Base-by-base conservation (phyloP, 37 sponge, comb jelly and placozoan genomes). In the Haliclona indistincta region DNA sequence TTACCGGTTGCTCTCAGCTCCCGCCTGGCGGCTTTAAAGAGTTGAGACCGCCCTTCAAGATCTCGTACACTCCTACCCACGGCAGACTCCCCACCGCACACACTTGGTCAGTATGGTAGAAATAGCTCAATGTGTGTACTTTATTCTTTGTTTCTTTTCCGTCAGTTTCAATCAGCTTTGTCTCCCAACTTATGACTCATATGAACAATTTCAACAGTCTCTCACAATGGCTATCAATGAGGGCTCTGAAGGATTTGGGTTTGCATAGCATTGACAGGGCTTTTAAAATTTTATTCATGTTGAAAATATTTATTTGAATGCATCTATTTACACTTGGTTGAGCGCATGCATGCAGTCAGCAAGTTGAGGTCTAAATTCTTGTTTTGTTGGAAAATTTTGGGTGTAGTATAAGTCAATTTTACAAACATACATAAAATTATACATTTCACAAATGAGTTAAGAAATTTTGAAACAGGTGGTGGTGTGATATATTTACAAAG, bases 121-220 rank as follows among this genome's bases (percentile, higher is more conserved):
- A n/a, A 64, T 35, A 23, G 63, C 40, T 55, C 17, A 22, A 64
- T 64, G 65, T 8, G 33, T 64, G 65, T 11, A 8, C 36, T 20
- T 61, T 10, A 13, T 61, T 61, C 32, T 22, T 61, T 61, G 20
- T 3, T 39, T 68, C 58, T 36, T 58, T 32, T 64, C 15, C 23
- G 74, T 1, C 71, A 95, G 95, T 67, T 95, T 95, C 74, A 95
- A 95, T 80, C 85, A 91, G 66, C 73, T 95, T 6, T 91, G 92
- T 44, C 66, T 95, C 35, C 88, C 95, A 38, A 81, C 84, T 4
- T 92, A 95, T 66, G 77, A 75, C 36, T 78, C 86, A 33, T 95
- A 70, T 76, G 93, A 91, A 58, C 72, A 84, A 55, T 87, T 95
- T 58, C 88, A 88, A 40, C 26, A 81, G 25, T 66, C 89, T 22